Conservation (phyloP, 2,797 vertebrate species). For the Gadopsis marmoratus region DNA sequence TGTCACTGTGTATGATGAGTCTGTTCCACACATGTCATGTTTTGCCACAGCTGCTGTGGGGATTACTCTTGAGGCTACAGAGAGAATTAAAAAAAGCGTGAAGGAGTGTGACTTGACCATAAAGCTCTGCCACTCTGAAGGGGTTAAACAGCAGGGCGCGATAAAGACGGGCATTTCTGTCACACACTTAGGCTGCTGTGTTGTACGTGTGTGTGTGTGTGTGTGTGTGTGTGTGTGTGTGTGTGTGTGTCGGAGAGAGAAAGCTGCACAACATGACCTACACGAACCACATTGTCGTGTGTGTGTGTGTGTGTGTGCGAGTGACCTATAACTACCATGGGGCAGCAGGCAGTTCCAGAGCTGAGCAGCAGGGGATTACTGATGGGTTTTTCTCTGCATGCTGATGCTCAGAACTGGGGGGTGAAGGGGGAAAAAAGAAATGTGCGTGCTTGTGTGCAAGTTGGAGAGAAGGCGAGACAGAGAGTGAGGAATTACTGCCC, state of each 20-base stretch:
- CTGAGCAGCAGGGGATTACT: constrained; percentile 71
- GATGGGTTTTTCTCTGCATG: constrained; percentile 71
- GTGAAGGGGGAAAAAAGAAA: no score
- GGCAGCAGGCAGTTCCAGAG: constrained; percentile 61
- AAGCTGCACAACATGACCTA: constrained; percentile 42
- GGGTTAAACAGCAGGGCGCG: constrained; percentile 74
- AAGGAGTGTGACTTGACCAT: constrained; percentile 75
- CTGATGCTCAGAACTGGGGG: constrained; percentile 61
- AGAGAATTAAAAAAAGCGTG: constrained; percentile 59
- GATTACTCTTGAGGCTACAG: constrained; percentile 65
- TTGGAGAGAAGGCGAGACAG: constrained; percentile 15
- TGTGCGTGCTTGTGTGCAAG: constrained; percentile 33
- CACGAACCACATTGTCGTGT: constrained; percentile 29
- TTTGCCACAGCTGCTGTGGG: constrained; percentile 58
- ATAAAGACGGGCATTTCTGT: constrained; percentile 64
- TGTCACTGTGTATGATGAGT: constrained; percentile 44
- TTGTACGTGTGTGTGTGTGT: constrained; percentile 14
- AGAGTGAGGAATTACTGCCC: constrained; percentile 41
- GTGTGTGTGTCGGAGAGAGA: constrained; percentile 20
- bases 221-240: constrained; percentile 17
- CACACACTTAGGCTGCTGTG: constrained; percentile 48
- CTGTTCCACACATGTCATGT: constrained; percentile 55
- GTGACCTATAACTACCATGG: constrained; percentile 67
- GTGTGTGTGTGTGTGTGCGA: constrained; percentile 23
- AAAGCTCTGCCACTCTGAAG: constrained; percentile 69